Evolutionary conservation across 1,140 invertebrate genomes (phyloP).

Genomic region (Cotesia glomerata): DNA sequence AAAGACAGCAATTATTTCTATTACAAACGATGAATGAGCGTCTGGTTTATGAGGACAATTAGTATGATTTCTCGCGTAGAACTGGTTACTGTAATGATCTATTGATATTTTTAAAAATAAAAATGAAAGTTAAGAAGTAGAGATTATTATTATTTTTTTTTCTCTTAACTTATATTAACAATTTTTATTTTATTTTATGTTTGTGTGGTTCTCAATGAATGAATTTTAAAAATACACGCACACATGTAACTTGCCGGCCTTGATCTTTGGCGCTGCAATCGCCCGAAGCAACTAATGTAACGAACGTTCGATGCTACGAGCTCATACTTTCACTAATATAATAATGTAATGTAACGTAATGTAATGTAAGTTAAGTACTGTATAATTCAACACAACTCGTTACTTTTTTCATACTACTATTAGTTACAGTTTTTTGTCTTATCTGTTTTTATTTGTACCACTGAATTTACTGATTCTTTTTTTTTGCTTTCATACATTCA

Average conservation of each 20-base stretch:
- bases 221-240: neutral
- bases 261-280: conserved; percentile 58
- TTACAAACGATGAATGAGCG: too few relatives aligned
- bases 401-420: conserved; percentile 36
- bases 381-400: too few relatives aligned
- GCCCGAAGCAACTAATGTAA: conserved; percentile 36
- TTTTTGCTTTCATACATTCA: conserved; percentile 6
- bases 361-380: conserved; percentile 31
- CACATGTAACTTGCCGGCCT: conserved; percentile 49
- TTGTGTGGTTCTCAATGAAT: neutral
- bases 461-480: conserved; percentile 22
- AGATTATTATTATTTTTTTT: neutral
- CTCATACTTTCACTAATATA: conserved; percentile 53
- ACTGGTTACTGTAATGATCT: too few relatives aligned
- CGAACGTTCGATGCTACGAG: conserved; percentile 33
- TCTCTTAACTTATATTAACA: neutral
- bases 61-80: too few relatives aligned
- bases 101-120: too few relatives aligned
- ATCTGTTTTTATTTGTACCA: too few relatives aligned
- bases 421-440: conserved; percentile 19
- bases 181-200: neutral
- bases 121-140: too few relatives aligned
- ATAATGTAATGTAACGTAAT: conserved; percentile 11
- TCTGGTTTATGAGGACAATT: too few relatives aligned
- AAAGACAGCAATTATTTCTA: too few relatives aligned